These are phyloP conservation scores for Chloroceryle inda DNA, from an alignment of 2,797 vertebrate genomes.

Conservation along the genomic window DNA sequence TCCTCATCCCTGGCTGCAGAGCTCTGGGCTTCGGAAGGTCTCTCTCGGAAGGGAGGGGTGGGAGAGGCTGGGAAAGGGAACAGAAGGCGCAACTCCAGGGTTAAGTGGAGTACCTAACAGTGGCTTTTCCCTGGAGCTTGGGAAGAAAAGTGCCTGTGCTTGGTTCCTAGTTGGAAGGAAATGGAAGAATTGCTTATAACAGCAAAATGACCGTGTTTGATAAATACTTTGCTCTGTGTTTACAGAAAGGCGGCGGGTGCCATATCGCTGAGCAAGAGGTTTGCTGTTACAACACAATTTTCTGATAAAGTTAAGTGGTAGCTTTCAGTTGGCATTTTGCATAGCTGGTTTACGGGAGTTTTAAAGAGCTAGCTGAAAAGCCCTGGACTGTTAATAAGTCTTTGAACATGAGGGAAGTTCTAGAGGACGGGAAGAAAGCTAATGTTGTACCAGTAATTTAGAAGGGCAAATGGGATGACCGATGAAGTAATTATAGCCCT, in stretches of 20 bases:
- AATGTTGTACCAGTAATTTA: conserved; percentile 73
- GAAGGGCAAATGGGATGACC: conserved; percentile 77
- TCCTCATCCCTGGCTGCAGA: fast-evolving
- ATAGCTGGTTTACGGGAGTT: background rate
- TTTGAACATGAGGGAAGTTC: conserved; percentile 57
- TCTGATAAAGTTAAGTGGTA: background rate
- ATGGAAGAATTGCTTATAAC: background rate
- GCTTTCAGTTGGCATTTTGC: conserved; percentile 4
- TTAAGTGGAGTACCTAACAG: background rate
- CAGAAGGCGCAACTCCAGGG: fast-evolving
- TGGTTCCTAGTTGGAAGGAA: background rate
- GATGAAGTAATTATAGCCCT: conserved; percentile 74
- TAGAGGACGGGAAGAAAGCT: conserved; percentile 64
- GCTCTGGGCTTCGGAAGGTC: background rate
- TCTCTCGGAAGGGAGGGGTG: background rate
- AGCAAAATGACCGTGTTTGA: background rate
- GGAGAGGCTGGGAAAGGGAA: background rate
- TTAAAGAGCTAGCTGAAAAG: conserved; percentile 17
- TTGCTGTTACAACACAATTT: background rate
- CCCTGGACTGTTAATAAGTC: conserved; percentile 41
- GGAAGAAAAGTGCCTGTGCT: background rate
- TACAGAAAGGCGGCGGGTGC: background rate
- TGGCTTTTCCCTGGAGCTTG: background rate
- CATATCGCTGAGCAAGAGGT: background rate
- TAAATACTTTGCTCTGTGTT: background rate